Percentiles rank a stretch among this genome's conserved stretches.
These are phyloP conservation scores for Tautogolabrus adspersus DNA, from an alignment of 2,113 vertebrate genomes.

Conservation along the genomic window DNA sequence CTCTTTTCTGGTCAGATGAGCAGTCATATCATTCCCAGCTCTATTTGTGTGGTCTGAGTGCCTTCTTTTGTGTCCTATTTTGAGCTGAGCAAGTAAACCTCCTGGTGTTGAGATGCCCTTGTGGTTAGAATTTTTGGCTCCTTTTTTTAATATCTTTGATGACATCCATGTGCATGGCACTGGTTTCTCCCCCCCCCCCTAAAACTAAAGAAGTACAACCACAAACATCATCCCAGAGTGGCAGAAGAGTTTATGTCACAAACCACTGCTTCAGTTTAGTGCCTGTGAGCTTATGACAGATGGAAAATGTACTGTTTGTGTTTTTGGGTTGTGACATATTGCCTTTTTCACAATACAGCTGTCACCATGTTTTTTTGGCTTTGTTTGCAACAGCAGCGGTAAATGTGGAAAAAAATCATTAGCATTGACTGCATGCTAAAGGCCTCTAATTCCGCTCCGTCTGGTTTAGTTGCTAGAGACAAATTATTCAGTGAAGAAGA, in stretches of 20 bases:
- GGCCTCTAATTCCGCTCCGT: conserved; percentile 12
- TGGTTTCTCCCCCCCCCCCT: conserved; percentile 3
- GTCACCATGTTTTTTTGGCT: conserved; percentile 1
- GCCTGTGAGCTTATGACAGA: neutral
- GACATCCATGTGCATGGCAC: neutral
- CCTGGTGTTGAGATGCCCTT: conserved; percentile 24
- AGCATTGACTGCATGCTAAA: conserved; percentile 21
- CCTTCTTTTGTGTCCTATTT: conserved; percentile 41
- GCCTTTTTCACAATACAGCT: conserved; percentile 3
- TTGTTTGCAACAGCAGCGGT: neutral
- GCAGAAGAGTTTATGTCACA: conserved; percentile 17
- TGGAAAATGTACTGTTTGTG: neutral
- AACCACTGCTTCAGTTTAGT: neutral
- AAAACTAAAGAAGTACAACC: conserved; percentile 15
- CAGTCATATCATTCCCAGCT: conserved; percentile 13
- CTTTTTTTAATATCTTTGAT: conserved; percentile 18
- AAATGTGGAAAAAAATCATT: conserved; percentile 32
- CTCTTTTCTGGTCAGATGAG: conserved; percentile 4
- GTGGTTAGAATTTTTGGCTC: conserved; percentile 10
- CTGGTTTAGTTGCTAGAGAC: conserved; percentile 41
- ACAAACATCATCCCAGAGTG: conserved; percentile 3
- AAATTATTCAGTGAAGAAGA: conserved; percentile 26
- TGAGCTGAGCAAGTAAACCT: conserved; percentile 20
- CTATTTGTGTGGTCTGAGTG: conserved; percentile 36
- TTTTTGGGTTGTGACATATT: neutral